Evolutionary conservation across 2,113 vertebrate species (phyloP).

Genomic region (Urocynchramus pylzowi): DNA sequence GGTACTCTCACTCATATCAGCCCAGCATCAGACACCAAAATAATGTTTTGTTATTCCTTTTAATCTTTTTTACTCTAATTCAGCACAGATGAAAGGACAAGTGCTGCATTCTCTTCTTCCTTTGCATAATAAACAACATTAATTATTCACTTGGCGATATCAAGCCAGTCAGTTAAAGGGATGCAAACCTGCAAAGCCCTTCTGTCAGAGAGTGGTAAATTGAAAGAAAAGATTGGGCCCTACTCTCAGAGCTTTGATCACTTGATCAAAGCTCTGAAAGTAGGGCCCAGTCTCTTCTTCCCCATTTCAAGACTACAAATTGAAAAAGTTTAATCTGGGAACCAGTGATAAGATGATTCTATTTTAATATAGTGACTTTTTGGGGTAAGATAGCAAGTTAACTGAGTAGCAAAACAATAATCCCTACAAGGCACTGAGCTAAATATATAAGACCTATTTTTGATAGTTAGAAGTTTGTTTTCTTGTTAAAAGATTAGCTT

Average conservation of each 20-base stretch:
- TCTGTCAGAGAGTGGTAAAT: background rate
- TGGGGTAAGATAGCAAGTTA: background rate
- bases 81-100: background rate
- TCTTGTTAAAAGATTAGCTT: background rate
- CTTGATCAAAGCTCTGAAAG: too few relatives aligned
- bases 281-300: too few relatives aligned
- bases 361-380: background rate
- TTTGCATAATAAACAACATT: slow-evolving; percentile 3
- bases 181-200: background rate
- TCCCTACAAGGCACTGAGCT: background rate
- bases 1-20: background rate
- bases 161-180: background rate
- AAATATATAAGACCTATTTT: slow-evolving; percentile 15
- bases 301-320: background rate
- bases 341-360: background rate
- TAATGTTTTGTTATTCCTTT: background rate
- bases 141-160: background rate
- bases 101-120: background rate
- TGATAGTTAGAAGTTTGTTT: background rate
- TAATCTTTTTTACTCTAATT: background rate
- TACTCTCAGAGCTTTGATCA: background rate
- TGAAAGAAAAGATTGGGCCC: background rate
- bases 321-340: background rate
- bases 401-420: background rate
- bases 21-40: background rate